Conservation (phyloP, 2,797 vertebrate genomes). For the Molothrus ater region DNA sequence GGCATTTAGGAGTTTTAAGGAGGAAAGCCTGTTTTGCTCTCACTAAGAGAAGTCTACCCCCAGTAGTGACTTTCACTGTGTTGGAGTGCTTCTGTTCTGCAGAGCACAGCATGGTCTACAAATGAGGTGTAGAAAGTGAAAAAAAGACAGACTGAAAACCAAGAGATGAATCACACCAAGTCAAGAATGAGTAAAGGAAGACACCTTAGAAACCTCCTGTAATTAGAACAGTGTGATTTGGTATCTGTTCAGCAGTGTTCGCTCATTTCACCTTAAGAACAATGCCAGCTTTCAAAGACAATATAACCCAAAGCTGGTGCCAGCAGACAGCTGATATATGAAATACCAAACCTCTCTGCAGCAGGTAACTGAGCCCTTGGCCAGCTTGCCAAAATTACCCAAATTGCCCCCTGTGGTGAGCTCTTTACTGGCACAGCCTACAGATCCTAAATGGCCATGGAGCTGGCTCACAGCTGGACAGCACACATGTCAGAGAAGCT, state of each 20-base stretch:
- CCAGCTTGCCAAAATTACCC: not conserved
- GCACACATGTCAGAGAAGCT: not conserved
- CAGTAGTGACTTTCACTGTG: not conserved
- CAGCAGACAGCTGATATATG: not conserved
- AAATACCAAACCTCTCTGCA: not conserved
- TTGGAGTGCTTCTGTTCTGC: not conserved
- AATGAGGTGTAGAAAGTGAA: not conserved
- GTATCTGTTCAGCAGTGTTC: not conserved
- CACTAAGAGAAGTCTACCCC: not conserved
- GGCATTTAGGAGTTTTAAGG: not conserved
- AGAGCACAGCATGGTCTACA: not conserved
- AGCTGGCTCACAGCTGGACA: not conserved
- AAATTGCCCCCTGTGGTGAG: not conserved
- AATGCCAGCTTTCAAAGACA: not conserved
- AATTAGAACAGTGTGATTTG: not conserved
- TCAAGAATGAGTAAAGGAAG: not conserved
- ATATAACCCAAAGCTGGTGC: not conserved
- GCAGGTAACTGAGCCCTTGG: not conserved
- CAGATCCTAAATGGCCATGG: not conserved
- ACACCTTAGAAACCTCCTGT: not conserved
- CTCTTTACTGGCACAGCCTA: not conserved
- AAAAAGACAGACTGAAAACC: not conserved
- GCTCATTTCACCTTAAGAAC: not conserved
- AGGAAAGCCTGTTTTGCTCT: not conserved
- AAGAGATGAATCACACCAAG: conserved; percentile 4